phyloP scores from a whole-genome alignment of 2,797 vertebrate species.

The Esox lucius region DNA sequence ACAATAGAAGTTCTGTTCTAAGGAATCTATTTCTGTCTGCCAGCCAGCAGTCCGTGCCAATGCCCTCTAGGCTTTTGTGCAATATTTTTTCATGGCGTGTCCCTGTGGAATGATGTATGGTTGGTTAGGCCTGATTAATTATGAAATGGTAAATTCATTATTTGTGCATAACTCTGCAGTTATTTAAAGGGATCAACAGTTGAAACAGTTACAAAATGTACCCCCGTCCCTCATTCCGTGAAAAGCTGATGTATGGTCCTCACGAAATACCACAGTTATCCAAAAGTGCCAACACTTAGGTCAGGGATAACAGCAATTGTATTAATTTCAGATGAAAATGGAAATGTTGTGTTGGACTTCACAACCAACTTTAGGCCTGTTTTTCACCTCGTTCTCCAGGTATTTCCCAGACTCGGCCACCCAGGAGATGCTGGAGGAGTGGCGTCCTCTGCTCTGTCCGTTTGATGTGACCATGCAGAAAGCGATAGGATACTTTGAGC shows the following conservation, averaged over 20 bases:
- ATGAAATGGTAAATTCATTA: not conserved
- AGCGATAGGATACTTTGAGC: constrained; percentile 94
- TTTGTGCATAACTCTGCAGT: too few species aligned
- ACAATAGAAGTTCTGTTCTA: not conserved
- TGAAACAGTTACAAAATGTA: too few species aligned
- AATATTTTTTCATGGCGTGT: not conserved
- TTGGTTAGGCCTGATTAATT: not conserved
- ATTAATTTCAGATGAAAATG: too few species aligned
- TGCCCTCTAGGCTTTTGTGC: not conserved
- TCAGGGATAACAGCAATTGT: too few species aligned
- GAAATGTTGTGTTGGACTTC: too few species aligned
- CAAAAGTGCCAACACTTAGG: too few species aligned
- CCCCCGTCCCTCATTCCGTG: too few species aligned
- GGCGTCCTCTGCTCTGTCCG: constrained; percentile 94
- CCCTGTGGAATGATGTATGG: not conserved
- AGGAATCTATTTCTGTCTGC: not conserved
- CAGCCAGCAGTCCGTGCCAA: not conserved
- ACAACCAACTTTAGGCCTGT: too few species aligned
- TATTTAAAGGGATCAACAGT: too few species aligned
- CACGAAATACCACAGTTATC: too few species aligned
- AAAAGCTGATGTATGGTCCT: too few species aligned
- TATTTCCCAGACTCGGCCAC: constrained; percentile 92
- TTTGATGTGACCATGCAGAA: constrained; percentile 98
- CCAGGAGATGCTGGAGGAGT: constrained; percentile 94
- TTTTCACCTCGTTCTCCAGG: constrained; percentile 59